Evolutionary conservation across 2,113 vertebrate species (phyloP).

Genomic region (Azemiops feae): DNA sequence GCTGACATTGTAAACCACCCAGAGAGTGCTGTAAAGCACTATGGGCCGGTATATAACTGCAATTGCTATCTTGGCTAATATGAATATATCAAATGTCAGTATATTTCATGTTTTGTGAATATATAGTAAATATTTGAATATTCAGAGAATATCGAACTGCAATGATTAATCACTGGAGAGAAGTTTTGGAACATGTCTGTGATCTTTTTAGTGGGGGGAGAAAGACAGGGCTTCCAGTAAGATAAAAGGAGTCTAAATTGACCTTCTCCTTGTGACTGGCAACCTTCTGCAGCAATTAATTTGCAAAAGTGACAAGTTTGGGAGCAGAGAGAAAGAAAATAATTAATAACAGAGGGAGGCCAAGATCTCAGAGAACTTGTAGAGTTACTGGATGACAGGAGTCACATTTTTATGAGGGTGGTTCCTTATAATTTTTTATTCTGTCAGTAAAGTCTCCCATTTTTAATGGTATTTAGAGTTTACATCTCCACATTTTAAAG

Average conservation of each 20-base stretch:
- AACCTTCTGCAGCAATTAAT: not conserved
- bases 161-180: not conserved
- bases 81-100: not conserved
- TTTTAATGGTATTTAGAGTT: conserved; percentile 40
- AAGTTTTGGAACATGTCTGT: not conserved
- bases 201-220: not conserved
- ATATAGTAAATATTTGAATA: not conserved
- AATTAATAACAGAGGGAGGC: not conserved
- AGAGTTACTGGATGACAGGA: fast-evolving
- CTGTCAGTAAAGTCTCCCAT: not conserved
- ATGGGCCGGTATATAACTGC: not conserved
- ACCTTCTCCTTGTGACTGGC: not conserved
- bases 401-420: not conserved
- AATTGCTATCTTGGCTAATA: not conserved
- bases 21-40: too few species aligned
- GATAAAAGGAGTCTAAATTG: not conserved
- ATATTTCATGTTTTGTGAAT: not conserved
- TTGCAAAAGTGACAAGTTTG: not conserved
- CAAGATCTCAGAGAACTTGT: not conserved
- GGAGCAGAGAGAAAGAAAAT: not conserved
- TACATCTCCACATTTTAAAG: not conserved
- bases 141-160: not conserved
- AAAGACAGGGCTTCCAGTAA: not conserved
- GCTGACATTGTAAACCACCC: too few species aligned
- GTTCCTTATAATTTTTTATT: conserved; percentile 6